A percentile compares a stretch with the other conserved stretches of the same genome.
These are phyloP conservation scores for Otus sunia DNA, from an alignment of 2,113 vertebrate genomes.

Conservation along the genomic window DNA sequence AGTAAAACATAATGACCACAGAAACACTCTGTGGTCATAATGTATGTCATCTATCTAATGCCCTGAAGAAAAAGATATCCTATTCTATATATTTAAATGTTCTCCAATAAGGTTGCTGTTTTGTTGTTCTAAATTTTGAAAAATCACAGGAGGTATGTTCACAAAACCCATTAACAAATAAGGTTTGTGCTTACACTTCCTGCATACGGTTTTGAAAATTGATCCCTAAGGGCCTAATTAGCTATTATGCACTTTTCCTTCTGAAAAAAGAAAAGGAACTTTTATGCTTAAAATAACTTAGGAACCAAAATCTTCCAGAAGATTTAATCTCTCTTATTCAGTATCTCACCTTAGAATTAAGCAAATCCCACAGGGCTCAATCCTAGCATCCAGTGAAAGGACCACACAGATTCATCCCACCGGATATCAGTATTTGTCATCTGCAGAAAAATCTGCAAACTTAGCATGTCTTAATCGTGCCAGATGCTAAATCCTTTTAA, in stretches of 20 bases:
- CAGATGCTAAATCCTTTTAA: neutral
- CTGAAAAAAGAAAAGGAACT: constrained; percentile 22
- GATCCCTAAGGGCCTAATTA: constrained; percentile 70
- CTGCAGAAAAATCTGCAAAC: neutral
- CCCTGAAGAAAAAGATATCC: neutral
- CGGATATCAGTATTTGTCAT: neutral
- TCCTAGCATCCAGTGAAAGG: neutral
- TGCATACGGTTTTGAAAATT: constrained; percentile 61
- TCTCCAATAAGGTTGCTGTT: neutral
- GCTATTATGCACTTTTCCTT: constrained; percentile 37
- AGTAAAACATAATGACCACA: neutral
- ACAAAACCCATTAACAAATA: constrained; percentile 61
- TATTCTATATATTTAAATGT: neutral
- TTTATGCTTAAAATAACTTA: constrained; percentile 48
- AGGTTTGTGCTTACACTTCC: constrained; percentile 47
- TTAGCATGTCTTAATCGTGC: neutral
- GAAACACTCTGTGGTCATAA: neutral
- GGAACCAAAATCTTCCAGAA: constrained; percentile 45
- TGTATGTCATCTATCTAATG: neutral
- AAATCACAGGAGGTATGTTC: constrained; percentile 31
- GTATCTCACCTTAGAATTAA: constrained; percentile 4
- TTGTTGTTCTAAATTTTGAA: neutral
- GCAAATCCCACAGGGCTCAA: neutral
- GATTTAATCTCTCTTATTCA: constrained; percentile 27
- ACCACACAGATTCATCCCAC: neutral